Base-by-base conservation (phyloP, 2,113 vertebrate genomes). In the Cranoglanis bouderius region DNA sequence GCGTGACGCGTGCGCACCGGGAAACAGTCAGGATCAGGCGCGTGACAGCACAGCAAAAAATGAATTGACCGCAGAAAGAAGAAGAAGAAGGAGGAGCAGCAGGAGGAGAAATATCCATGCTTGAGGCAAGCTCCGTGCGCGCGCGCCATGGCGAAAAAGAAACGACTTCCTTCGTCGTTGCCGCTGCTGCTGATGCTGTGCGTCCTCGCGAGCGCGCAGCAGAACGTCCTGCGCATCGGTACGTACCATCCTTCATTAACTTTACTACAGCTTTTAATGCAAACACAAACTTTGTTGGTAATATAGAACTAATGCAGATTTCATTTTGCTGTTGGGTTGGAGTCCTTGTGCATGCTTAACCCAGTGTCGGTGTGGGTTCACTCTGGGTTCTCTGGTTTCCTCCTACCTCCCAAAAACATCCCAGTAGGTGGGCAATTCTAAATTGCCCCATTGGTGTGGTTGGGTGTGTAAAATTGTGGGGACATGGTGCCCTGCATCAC, bases 181-280 rank as follows among this genome's bases (percentile, higher is more conserved):
- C 32, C 38, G 49, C 14, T 51, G 40, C 13, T 77, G 70, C 32
- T 61, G 81, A 6, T 88, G 67, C 81, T 75, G 80, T 88, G 65
- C 81, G 81, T 88, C 87, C 38, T 84, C 65, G 29, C 63, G 81
- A 84, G 67, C 87, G 67, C 81, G 40, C 87, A 88, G 40, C 87
- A 88, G 55, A 86, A 59, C 72, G 87, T 88, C n/a, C 53, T 88
- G 81, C 87, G 87, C 65, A 88, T 88, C 87, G 87, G 87, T 88
- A 75, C 24, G 87, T 83, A n/a, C 13, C 49, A 32, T 19, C 14
- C 29, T 21, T 2, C 5, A 38, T 61, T 1, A 24, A 40, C 81
- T 83, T 61, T 8, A 83, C 53, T 83, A 2, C n/a, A 40, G 35
- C 21, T 29, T 83, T 24, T 12, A 57, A 57, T 24, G 32, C 32